These are phyloP conservation scores for Gadopsis marmoratus DNA, from an alignment of 2,797 vertebrate genomes.

Conservation along the genomic window DNA sequence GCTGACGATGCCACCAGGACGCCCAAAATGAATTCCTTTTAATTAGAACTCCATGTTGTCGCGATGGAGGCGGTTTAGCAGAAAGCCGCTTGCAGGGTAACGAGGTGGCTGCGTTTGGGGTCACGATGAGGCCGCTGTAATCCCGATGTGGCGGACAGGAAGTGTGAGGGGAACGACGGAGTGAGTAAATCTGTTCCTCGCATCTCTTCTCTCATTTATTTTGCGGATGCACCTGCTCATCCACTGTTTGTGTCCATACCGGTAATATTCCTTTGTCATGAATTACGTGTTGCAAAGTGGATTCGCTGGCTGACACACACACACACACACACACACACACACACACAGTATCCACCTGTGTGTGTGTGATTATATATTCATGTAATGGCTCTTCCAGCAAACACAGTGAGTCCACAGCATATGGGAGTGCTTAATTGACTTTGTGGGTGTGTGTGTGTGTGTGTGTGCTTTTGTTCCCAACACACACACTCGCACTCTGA, in stretches of 20 bases:
- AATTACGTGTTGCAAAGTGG: neutral
- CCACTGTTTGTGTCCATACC: slow-evolving; percentile 9
- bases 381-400: slow-evolving; percentile 44
- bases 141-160: neutral
- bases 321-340: slow-evolving; percentile 3
- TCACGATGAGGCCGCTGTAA: neutral
- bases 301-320: neutral
- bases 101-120: neutral
- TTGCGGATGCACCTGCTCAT: slow-evolving; percentile 21
- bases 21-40: no score
- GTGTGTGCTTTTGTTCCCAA: slow-evolving; percentile 4
- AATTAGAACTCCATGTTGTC: neutral
- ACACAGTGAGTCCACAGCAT: slow-evolving; percentile 2
- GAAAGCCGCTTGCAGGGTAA: slow-evolving; percentile 14
- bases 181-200: neutral
- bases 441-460: slow-evolving; percentile 64
- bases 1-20: no score
- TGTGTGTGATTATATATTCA: slow-evolving; percentile 29
- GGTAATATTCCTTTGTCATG: neutral
- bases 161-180: slow-evolving; percentile 3
- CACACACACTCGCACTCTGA: neutral
- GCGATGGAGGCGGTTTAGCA: no score
- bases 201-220: neutral
- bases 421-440: slow-evolving; percentile 68
- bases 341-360: neutral